Conservation (phyloP, 2,888 invertebrate genomes). For the Protodeltote pygarga region DNA sequence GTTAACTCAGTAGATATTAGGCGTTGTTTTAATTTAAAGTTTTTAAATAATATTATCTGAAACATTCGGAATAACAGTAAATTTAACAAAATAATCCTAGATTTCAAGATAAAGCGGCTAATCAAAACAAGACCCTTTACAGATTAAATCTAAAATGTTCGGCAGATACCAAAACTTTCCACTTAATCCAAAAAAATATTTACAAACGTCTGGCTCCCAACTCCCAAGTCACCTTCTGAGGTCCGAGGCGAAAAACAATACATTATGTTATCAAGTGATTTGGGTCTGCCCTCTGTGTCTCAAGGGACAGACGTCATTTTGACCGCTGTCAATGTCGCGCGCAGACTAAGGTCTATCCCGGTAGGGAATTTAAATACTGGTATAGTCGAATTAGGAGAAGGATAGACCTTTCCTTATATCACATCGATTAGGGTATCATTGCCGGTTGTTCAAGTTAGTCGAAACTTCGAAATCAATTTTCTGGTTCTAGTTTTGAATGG, state of each 20-base stretch:
- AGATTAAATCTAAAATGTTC: conserved; percentile 18
- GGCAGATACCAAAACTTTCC: conserved; percentile 19
- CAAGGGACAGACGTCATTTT: conserved; percentile 54
- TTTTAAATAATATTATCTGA: conserved; percentile 3
- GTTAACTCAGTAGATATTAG: conserved; percentile 23
- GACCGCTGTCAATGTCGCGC: conserved; percentile 71
- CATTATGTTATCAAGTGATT: conserved; percentile 46
- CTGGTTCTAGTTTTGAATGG: too few species aligned
- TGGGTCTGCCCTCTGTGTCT: conserved; percentile 48
- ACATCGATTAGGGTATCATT: too few species aligned
- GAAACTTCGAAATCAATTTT: too few species aligned
- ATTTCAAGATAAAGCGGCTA: not conserved
- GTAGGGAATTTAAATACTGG: conserved; percentile 30
- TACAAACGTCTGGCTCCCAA: conserved; percentile 29
- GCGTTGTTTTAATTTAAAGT: conserved; percentile 7
- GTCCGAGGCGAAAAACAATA: conserved; percentile 42
- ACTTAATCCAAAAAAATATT: conserved; percentile 29
- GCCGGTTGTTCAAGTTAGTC: too few species aligned
- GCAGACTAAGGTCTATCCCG: conserved; percentile 38
- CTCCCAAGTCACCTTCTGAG: conserved; percentile 36
- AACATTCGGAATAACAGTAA: not conserved
- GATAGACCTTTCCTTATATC: too few species aligned
- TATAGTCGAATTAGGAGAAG: conserved; percentile 21
- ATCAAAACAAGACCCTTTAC: not conserved
- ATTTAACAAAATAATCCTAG: not conserved